Conservation (phyloP, 2,113 vertebrate species). For the Syngnathus typhle region DNA sequence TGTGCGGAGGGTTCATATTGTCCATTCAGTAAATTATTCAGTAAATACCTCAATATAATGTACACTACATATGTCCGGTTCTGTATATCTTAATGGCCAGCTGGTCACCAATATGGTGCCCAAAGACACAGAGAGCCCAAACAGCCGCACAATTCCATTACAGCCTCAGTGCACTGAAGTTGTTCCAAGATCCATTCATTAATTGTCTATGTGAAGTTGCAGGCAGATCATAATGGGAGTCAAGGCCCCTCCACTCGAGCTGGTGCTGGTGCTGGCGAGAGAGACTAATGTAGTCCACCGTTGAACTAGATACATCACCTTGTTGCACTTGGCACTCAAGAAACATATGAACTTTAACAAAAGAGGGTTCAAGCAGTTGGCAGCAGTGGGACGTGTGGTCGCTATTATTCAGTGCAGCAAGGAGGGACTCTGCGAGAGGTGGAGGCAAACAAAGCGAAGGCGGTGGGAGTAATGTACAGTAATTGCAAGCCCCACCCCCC, state of each 20-base stretch:
- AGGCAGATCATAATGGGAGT: slow-evolving; percentile 73
- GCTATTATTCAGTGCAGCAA: slow-evolving; percentile 67
- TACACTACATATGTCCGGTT: slow-evolving; percentile 74
- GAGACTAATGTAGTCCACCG: slow-evolving; percentile 66
- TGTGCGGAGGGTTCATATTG: slow-evolving; percentile 54
- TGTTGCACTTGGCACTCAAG: slow-evolving; percentile 65
- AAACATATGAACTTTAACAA: slow-evolving; percentile 76
- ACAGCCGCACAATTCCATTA: slow-evolving; percentile 68
- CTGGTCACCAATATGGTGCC: slow-evolving; percentile 77
- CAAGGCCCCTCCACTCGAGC: slow-evolving; percentile 61
- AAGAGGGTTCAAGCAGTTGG: slow-evolving; percentile 71
- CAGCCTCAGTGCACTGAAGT: slow-evolving; percentile 59
- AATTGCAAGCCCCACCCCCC: slow-evolving; percentile 72
- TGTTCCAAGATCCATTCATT: slow-evolving; percentile 73
- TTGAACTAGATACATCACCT: slow-evolving; percentile 73
- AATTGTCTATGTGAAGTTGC: slow-evolving; percentile 73
- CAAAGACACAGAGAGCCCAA: slow-evolving; percentile 63
- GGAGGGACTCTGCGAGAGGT: slow-evolving; percentile 43
- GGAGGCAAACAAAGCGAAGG: slow-evolving; percentile 56
- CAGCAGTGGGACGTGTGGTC: slow-evolving; percentile 60
- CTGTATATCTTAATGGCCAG: slow-evolving; percentile 73
- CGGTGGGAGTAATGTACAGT: slow-evolving; percentile 53
- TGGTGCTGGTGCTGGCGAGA: slow-evolving; percentile 50
- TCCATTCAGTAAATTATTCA: slow-evolving; percentile 76
- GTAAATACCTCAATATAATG: slow-evolving; percentile 73